Evolutionary conservation across 2,797 vertebrate species (phyloP).

Genomic region (Valencia hispanica): DNA sequence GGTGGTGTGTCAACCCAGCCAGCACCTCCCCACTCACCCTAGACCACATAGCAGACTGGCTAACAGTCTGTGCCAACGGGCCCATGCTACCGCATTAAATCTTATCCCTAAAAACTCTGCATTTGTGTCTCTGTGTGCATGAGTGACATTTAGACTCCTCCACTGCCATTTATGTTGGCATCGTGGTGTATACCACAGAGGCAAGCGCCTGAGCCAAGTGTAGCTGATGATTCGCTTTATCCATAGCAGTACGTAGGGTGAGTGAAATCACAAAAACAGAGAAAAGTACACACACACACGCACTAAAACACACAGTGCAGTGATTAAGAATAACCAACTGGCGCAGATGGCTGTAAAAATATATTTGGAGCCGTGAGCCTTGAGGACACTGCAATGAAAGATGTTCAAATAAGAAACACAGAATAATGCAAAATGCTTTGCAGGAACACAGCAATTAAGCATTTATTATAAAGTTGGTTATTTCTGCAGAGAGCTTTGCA

Average conservation of each 20-base stretch:
- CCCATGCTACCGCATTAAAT: conserved; percentile 68
- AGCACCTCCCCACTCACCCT: conserved; percentile 74
- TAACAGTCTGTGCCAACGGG: conserved; percentile 65
- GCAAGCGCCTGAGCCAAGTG: conserved; percentile 65
- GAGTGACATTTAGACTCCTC: conserved; percentile 77
- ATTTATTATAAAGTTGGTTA: conserved; percentile 32
- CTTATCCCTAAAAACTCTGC: conserved; percentile 68
- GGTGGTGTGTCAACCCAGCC: conserved; percentile 69
- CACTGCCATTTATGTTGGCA: conserved; percentile 77
- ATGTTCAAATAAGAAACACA: conserved; percentile 68
- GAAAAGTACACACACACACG: conserved; percentile 34
- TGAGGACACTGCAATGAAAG: conserved; percentile 78
- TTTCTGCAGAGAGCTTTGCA: not conserved
- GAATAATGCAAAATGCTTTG: conserved; percentile 37
- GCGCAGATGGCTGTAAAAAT: conserved; percentile 82
- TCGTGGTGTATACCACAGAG: conserved; percentile 64
- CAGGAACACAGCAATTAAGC: conserved; percentile 40
- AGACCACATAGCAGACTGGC: conserved; percentile 78
- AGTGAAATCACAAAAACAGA: conserved; percentile 59
- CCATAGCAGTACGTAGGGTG: conserved; percentile 65
- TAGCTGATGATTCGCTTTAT: conserved; percentile 77
- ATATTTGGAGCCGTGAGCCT: conserved; percentile 79
- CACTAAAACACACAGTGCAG: conserved; percentile 53
- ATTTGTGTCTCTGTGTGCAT: conserved; percentile 65
- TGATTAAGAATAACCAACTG: conserved; percentile 80